Percentiles rank a stretch among this genome's conserved stretches.
phyloP scores from a whole-genome alignment of 2,797 vertebrate genomes.

The Argyrosomus regius region DNA sequence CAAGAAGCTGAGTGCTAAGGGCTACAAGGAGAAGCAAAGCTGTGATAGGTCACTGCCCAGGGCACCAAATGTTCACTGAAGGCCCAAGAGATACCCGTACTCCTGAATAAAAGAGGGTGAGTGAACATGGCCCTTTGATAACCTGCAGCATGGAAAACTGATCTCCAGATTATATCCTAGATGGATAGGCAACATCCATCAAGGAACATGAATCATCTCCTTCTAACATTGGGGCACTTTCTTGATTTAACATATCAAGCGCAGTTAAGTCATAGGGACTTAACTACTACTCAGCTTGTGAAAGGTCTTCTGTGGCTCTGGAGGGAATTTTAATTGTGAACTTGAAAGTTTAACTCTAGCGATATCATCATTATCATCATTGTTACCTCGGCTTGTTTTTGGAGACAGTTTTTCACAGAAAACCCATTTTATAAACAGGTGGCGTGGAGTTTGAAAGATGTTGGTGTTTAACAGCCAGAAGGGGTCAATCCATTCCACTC shows the following conservation, averaged over 20 bases:
- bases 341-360: background rate
- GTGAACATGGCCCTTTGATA: background rate
- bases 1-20: background rate
- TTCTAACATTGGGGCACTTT: no score
- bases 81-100: background rate
- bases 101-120: constrained; percentile 7
- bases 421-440: background rate
- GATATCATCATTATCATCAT: background rate
- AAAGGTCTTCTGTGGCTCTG: no score
- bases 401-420: background rate
- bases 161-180: background rate
- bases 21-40: constrained; percentile 1
- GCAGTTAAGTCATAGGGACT: background rate
- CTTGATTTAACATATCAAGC: background rate
- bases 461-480: background rate
- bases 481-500: no score
- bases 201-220: background rate
- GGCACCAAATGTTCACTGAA: constrained; percentile 4
- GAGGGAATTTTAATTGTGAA: background rate
- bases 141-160: background rate
- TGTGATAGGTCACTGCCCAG: constrained; percentile 14
- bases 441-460: background rate
- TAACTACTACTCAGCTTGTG: no score
- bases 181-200: no score
- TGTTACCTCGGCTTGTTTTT: background rate